These are phyloP conservation scores for Lacerta agilis DNA, from an alignment of 2,797 vertebrate genomes.

Conservation along the genomic window DNA sequence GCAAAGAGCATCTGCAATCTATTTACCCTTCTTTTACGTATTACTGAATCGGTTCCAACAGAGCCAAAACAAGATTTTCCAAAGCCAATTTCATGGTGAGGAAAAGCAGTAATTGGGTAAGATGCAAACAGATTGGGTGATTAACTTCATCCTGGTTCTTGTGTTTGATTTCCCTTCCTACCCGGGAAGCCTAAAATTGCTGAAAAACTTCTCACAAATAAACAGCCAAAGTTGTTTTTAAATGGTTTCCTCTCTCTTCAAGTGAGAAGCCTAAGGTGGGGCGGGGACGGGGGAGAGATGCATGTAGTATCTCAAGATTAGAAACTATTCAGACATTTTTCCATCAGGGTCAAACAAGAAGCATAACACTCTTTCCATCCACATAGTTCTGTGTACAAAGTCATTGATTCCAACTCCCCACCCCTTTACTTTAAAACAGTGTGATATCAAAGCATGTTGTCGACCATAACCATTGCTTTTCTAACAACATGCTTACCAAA, in stretches of 20 bases:
- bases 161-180: not conserved
- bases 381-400: not conserved
- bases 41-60: not conserved
- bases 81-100: slow-evolving; percentile 30
- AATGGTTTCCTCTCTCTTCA: not conserved
- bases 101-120: slow-evolving; percentile 22
- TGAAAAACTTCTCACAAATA: not conserved
- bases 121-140: slow-evolving; percentile 17
- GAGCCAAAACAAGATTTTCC: not conserved
- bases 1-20: slow-evolving; percentile 4
- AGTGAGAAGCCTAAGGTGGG: not conserved
- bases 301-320: not conserved
- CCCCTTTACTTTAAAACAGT: not conserved
- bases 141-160: slow-evolving; percentile 22
- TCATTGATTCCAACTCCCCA: not conserved
- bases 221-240: not conserved
- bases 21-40: slow-evolving; percentile 21
- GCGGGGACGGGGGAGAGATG: not conserved
- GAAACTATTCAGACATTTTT: not conserved
- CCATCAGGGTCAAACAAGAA: not conserved
- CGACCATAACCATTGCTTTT: not conserved
- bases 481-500: not conserved
- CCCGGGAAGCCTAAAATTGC: not conserved
- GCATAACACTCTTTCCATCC: not conserved
- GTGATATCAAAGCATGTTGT: not conserved